phyloP scores from a whole-genome alignment of 1,140 invertebrate species.

The Eueides isabella region DNA sequence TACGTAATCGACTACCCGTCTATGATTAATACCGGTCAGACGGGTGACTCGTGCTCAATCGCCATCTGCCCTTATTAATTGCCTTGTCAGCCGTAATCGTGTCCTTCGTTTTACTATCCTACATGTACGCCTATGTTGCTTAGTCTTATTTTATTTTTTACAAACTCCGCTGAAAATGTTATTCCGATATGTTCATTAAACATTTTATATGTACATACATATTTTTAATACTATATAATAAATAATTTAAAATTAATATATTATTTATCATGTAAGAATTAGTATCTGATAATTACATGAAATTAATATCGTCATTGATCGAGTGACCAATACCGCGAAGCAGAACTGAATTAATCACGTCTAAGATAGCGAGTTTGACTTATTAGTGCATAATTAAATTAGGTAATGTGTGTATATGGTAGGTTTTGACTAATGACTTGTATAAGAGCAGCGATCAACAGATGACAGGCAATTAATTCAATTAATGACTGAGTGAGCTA shows the following conservation, averaged over 20 bases:
- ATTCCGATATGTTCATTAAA: neutral
- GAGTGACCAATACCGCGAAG: conserved; percentile 28
- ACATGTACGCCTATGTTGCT: conserved; percentile 41
- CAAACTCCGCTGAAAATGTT: neutral
- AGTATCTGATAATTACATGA: neutral
- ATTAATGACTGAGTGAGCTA: conserved; percentile 62
- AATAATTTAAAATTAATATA: neutral
- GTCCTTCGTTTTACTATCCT: conserved; percentile 66
- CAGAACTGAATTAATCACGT: conserved; percentile 52
- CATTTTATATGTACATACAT: neutral
- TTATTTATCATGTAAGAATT: neutral
- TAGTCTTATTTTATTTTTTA: conserved; percentile 17
- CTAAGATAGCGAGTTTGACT: conserved; percentile 60
- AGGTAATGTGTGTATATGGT: conserved; percentile 46
- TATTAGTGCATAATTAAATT: conserved; percentile 71
- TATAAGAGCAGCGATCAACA: conserved; percentile 67
- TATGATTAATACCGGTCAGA: conserved; percentile 79
- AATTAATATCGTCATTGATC: neutral
- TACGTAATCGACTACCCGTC: conserved; percentile 58
- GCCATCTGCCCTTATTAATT: conserved; percentile 81
- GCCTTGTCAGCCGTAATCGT: conserved; percentile 79
- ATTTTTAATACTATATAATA: neutral
- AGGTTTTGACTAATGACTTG: conserved; percentile 72
- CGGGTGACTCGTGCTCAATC: conserved; percentile 79
- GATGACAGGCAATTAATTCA: conserved; percentile 76